These are phyloP conservation scores for Anneissia japonica DNA, from an alignment of 35 echinoderm and acorn worm genomes.

Conservation along the genomic window DNA sequence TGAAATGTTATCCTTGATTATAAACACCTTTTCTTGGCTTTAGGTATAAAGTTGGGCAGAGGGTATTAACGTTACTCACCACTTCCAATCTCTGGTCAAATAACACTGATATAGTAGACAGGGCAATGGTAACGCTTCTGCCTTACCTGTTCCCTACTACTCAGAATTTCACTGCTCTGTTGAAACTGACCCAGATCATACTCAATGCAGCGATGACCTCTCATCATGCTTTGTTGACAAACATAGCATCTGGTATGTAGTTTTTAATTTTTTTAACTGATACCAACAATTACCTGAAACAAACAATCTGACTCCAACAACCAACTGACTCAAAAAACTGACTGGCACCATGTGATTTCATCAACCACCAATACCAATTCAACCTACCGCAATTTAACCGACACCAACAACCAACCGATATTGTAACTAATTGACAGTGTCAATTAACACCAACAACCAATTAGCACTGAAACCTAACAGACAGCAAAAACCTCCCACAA, in stretches of 20 bases:
- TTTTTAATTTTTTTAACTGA: neutral
- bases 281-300: no score
- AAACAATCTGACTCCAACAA: no score
- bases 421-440: no score
- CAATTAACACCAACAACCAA: no score
- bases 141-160: conserved; percentile 42
- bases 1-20: no score
- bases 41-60: neutral
- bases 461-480: no score
- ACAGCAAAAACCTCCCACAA: no score
- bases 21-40: neutral
- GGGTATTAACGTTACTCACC: conserved; percentile 7
- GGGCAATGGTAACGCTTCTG: neutral
- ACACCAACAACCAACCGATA: no score
- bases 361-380: no score
- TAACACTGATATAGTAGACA: neutral
- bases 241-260: conserved; percentile 22
- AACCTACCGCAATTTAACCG: no score
- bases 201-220: conserved; percentile 5
- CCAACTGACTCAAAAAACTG: no score
- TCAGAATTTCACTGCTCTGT: neutral
- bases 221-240: conserved; percentile 11
- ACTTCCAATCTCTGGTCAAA: neutral
- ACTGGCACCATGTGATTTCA: no score
- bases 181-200: neutral